Percentiles rank a stretch among this genome's conserved stretches.
These are phyloP conservation scores for Meles meles DNA, from an alignment of 2,113 vertebrate genomes.

Conservation along the genomic window DNA sequence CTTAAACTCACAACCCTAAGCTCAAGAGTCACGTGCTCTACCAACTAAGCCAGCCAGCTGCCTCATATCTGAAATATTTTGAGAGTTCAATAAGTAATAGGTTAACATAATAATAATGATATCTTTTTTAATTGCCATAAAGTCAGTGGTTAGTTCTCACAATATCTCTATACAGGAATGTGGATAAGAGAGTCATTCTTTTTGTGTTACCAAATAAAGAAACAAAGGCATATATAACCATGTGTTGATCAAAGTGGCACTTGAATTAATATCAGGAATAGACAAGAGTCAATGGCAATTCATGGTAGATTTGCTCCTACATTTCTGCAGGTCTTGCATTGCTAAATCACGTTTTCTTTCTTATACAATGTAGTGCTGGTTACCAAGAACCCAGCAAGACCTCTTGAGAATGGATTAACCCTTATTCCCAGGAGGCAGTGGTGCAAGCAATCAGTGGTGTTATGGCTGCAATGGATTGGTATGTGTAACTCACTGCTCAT, in stretches of 20 bases:
- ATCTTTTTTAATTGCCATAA: background rate
- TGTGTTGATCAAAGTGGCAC: background rate
- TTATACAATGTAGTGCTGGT: background rate
- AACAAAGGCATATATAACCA: background rate
- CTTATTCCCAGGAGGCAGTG: background rate
- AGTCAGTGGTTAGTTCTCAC: background rate
- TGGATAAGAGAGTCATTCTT: background rate
- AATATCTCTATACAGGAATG: background rate
- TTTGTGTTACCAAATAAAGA: background rate
- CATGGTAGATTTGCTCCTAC: background rate
- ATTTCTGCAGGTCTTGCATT: background rate
- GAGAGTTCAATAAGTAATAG: background rate
- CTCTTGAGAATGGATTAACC: fast-evolving
- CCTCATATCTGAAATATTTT: background rate
- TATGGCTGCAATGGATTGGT: too few relatives aligned
- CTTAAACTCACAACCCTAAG: background rate
- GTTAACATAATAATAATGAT: background rate
- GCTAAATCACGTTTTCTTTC: background rate
- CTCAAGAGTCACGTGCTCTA: background rate
- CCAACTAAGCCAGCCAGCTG: background rate
- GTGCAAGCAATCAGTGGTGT: background rate
- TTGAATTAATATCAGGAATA: background rate
- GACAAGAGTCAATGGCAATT: background rate
- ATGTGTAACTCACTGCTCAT: background rate
- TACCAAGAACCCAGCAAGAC: background rate